Evolutionary conservation across 2,797 vertebrate species (phyloP).

Genomic region (Diceros bicornis): DNA sequence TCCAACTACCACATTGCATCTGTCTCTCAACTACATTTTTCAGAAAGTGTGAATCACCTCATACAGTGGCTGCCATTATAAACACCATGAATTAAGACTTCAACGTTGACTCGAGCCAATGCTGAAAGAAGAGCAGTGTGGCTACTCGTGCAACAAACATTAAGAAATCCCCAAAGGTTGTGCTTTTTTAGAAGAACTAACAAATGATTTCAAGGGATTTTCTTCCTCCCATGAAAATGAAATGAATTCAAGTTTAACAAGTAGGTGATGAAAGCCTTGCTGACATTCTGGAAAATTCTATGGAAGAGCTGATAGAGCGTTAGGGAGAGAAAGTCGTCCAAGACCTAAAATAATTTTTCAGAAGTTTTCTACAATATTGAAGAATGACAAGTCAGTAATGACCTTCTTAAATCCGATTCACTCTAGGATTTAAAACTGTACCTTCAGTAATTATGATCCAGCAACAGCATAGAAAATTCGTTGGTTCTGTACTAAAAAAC

Average conservation of each 20-base stretch:
- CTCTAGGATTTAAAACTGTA: conserved; percentile 45
- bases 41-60: neutral
- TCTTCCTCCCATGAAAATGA: conserved; percentile 40
- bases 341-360: conserved; percentile 30
- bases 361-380: conserved; percentile 36
- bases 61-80: neutral
- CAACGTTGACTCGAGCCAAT: neutral
- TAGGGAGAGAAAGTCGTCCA: neutral
- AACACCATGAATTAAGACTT: neutral
- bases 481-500: neutral
- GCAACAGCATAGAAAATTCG: neutral
- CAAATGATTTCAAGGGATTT: conserved; percentile 44
- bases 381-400: conserved; percentile 7
- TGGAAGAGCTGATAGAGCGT: conserved; percentile 19
- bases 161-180: neutral
- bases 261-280: conserved; percentile 47
- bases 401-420: conserved; percentile 1
- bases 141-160: neutral
- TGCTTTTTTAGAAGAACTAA: conserved; percentile 44
- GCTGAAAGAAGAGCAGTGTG: neutral
- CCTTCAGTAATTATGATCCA: neutral
- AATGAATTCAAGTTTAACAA: conserved; percentile 65
- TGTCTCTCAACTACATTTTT: neutral
- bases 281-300: conserved; percentile 45
- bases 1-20: neutral